Conservation (phyloP, 2,888 invertebrate species). For the Aethes cnicana region DNA sequence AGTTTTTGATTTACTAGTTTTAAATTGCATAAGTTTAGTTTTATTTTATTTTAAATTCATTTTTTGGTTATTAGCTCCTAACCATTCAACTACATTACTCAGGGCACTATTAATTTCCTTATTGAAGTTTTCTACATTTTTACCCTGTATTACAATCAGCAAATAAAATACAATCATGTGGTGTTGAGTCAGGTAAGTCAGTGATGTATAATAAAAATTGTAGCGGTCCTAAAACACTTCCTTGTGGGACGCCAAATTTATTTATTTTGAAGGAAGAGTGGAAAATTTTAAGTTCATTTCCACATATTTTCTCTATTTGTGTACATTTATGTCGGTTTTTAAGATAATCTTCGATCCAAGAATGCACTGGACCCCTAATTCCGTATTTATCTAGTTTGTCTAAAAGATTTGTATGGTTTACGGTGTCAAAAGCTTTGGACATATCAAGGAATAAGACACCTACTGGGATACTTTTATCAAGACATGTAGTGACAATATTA, state of each 20-base stretch:
- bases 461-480: conserved; percentile 19
- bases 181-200: background rate
- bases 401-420: conserved; percentile 14
- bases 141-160: conserved; percentile 11
- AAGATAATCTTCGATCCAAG: conserved; percentile 39
- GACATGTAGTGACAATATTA: conserved; percentile 16
- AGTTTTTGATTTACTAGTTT: too few relatives aligned
- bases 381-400: conserved; percentile 27
- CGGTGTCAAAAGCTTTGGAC: conserved; percentile 65
- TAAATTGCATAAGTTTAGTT: too few relatives aligned
- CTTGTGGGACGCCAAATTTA: conserved; percentile 2
- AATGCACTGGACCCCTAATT: conserved; percentile 20
- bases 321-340: conserved; percentile 11
- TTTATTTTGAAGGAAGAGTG: conserved; percentile 3
- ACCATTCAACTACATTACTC: too few relatives aligned
- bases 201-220: background rate
- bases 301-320: conserved; percentile 37
- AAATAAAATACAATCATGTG: too few relatives aligned
- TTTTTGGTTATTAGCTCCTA: too few relatives aligned
- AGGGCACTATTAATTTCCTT: too few relatives aligned
- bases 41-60: too few relatives aligned
- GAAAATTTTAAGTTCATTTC: background rate
- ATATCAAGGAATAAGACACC: conserved; percentile 24
- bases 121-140: conserved; percentile 4
- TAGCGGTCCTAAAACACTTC: background rate